phyloP scores from a whole-genome alignment of 2,888 invertebrate genomes.

The Hydrotaea diabolus region DNA sequence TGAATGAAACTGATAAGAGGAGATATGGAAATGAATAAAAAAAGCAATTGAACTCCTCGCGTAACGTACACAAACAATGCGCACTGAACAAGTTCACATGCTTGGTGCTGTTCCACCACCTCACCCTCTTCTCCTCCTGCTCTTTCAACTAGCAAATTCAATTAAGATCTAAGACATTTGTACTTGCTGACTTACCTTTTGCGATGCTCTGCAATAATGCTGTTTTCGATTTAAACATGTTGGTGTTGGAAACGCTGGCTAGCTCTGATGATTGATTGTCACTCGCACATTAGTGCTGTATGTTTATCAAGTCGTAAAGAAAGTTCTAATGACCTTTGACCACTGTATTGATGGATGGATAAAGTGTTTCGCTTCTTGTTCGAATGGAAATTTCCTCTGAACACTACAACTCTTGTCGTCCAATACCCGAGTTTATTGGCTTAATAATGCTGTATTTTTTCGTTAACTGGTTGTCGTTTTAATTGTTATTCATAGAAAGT shows the following conservation, averaged over 20 bases:
- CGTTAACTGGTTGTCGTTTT: not conserved
- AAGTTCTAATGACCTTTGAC: slow-evolving; percentile 46
- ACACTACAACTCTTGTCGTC: not conserved
- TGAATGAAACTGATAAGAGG: slow-evolving; percentile 36
- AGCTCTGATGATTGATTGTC: not conserved
- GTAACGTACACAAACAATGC: slow-evolving; percentile 20
- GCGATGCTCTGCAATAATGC: slow-evolving; percentile 72
- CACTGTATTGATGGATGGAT: not conserved
- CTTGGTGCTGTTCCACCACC: not conserved
- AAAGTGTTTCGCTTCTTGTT: not conserved
- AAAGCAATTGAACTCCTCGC: not conserved
- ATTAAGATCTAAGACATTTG: not conserved
- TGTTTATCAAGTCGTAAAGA: not conserved
- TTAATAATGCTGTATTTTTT: not conserved
- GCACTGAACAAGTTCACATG: not conserved
- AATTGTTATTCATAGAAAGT: not conserved
- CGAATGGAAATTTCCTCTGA: slow-evolving; percentile 5
- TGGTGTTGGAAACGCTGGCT: slow-evolving; percentile 40
- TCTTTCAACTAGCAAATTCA: slow-evolving; percentile 9
- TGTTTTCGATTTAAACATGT: slow-evolving; percentile 75
- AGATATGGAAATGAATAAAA: not conserved
- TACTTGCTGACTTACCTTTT: slow-evolving; percentile 71
- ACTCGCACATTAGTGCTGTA: slow-evolving; percentile 45
- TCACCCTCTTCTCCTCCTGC: not conserved
- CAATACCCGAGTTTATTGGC: not conserved